Percentiles rank a stretch among this genome's conserved stretches.
Conservation (phyloP, 2,888 invertebrate species). For the Sisyra nigra region DNA sequence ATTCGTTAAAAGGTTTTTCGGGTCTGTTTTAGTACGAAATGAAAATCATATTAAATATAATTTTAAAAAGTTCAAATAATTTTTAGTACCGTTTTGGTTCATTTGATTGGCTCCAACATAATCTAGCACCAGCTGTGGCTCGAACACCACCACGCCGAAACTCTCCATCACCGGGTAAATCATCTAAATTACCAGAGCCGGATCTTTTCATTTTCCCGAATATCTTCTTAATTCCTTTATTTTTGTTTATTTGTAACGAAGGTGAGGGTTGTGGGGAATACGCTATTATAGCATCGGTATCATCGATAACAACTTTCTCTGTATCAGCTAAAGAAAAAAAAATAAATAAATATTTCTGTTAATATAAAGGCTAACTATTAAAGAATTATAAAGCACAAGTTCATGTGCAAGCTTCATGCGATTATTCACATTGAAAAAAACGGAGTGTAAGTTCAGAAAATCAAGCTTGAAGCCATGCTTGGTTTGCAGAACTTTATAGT, state of each 20-base stretch:
- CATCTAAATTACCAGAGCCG: conserved; percentile 52
- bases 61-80: background rate
- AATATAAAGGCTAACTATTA: background rate
- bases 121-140: conserved; percentile 55
- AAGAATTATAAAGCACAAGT: background rate
- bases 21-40: conserved; percentile 28
- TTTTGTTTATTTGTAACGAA: conserved; percentile 32
- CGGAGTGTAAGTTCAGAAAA: too few relatives aligned
- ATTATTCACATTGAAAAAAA: too few relatives aligned
- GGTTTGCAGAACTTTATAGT: too few relatives aligned
- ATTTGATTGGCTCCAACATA: conserved; percentile 38
- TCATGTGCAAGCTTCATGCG: too few relatives aligned
- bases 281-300: conserved; percentile 22
- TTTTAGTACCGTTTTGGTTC: conserved; percentile 19
- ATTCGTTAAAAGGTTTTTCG: conserved; percentile 58
- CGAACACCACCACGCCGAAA: conserved; percentile 55
- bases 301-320: conserved; percentile 35
- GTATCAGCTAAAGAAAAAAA: conserved; percentile 38
- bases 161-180: conserved; percentile 38
- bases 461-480: too few relatives aligned
- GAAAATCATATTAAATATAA: background rate
- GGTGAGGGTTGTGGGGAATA: conserved; percentile 29
- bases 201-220: conserved; percentile 52
- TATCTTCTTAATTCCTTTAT: conserved; percentile 46
- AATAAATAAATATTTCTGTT: conserved; percentile 1